Evolutionary conservation across 2,113 vertebrate species (phyloP).

Genomic region (Zeus faber): DNA sequence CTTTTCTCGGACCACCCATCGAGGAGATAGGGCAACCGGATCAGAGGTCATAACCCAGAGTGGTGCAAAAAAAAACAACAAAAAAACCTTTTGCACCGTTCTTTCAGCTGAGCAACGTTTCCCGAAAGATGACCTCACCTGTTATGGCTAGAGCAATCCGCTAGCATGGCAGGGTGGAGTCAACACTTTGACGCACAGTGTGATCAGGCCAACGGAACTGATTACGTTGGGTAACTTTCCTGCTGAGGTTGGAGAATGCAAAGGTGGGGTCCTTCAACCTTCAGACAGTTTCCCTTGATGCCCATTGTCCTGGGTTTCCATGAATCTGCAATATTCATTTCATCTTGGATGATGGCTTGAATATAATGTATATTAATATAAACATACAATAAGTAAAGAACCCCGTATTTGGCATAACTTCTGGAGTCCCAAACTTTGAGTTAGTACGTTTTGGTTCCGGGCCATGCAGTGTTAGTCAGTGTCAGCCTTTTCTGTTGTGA

Average conservation of each 20-base stretch:
- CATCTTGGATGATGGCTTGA: no score
- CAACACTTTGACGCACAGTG: background rate
- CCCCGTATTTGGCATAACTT: no score
- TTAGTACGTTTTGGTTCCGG: no score
- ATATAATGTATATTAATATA: no score
- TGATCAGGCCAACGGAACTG: constrained; percentile 8
- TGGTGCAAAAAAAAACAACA: background rate
- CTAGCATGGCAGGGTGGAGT: constrained; percentile 26
- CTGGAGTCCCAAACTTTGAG: no score
- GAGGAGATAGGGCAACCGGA: constrained; percentile 7
- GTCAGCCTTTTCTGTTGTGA: no score
- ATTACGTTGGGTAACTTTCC: constrained; percentile 19
- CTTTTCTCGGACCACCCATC: no score
- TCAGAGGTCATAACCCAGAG: constrained; percentile 18
- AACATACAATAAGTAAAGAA: no score
- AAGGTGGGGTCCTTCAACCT: constrained; percentile 8
- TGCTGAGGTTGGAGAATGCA: constrained; percentile 27
- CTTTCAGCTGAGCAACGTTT: no score
- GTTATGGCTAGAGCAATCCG: constrained; percentile 19
- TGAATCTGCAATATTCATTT: background rate
- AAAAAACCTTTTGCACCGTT: background rate
- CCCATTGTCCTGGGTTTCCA: background rate
- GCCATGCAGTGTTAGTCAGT: no score
- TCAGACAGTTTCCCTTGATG: background rate
- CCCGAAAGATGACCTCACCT: constrained; percentile 40